Evolutionary conservation across 1,140 invertebrate genomes (phyloP).

Genomic region (fruit fly (Drosophila melanogaster)): Release_6_plus_ISO1_MT NC_004354.4:17926001-17926500

Average conservation of each 20-base stretch:
- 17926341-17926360: conserved; percentile 54
- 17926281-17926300: conserved; percentile 75
- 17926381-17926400: conserved; percentile 46
- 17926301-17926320: conserved; percentile 73
- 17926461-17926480: conserved; percentile 33
- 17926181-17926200: conserved; percentile 65
- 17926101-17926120: conserved; percentile 9
- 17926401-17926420: conserved; percentile 48
- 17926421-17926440: conserved; percentile 43
- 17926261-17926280: conserved; percentile 34
- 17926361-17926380: conserved; percentile 60
- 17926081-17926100: conserved; percentile 59
- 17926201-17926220: conserved; percentile 44
- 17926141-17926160: conserved; percentile 1
- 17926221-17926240: conserved; percentile 67
- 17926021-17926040: conserved; percentile 16
- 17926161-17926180: conserved; percentile 19
- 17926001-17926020: conserved; percentile 31
- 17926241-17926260: conserved; percentile 73
- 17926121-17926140: conserved; percentile 1
- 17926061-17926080: conserved; percentile 72
- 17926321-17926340: conserved; percentile 54
- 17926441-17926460: conserved; percentile 42
- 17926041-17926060: conserved; percentile 52
- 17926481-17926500: conserved; percentile 17